Percentiles rank a stretch among this genome's conserved stretches.
Conservation (phyloP, 2,113 vertebrate genomes). For the Turnix velox region DNA sequence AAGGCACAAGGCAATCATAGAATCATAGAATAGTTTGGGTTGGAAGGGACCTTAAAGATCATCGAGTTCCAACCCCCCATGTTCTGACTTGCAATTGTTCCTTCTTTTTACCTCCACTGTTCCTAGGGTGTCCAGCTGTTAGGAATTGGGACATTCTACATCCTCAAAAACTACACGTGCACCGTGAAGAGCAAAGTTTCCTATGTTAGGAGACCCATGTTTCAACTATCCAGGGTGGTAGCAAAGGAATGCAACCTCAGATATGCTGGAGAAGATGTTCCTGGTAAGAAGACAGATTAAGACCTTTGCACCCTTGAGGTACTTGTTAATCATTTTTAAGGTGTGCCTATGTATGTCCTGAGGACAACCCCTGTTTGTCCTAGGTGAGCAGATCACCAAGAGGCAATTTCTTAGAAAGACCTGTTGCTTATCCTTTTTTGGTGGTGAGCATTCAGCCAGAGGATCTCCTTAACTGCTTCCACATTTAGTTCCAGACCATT, state of each 20-base stretch:
- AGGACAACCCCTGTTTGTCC: background rate
- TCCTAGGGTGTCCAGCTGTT: background rate
- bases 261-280: background rate
- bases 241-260: background rate
- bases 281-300: background rate
- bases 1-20: background rate
- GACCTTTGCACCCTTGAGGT: background rate
- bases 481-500: background rate
- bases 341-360: background rate
- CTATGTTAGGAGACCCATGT: background rate
- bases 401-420: background rate
- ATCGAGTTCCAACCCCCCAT: too few relatives aligned
- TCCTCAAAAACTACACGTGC: background rate
- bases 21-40: too few relatives aligned
- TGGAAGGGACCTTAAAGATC: too few relatives aligned
- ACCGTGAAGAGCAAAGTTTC: background rate
- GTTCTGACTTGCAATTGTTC: background rate
- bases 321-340: fast-evolving
- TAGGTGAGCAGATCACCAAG: background rate
- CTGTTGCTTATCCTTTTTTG: background rate
- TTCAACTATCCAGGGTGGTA: background rate
- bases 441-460: background rate
- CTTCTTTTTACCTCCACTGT: background rate
- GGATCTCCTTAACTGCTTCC: background rate
- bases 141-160: background rate